Conservation (phyloP, 2,888 invertebrate genomes). For the Xylocampa areola region DNA sequence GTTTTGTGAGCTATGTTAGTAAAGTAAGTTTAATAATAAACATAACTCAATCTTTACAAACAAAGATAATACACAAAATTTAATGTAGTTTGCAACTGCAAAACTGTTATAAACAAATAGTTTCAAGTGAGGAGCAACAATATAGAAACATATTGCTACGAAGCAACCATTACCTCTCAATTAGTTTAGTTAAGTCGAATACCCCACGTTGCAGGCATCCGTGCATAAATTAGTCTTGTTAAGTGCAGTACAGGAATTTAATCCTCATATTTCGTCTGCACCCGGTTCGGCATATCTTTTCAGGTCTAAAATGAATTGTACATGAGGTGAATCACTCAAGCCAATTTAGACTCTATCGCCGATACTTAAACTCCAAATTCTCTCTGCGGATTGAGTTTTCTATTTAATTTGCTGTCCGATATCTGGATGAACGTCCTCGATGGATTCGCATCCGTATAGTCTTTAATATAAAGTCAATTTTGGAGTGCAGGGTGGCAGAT, state of each 20-base stretch:
- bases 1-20: no score
- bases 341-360: slow-evolving; percentile 67
- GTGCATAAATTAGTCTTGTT: slow-evolving; percentile 89
- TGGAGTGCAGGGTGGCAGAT: slow-evolving; percentile 13
- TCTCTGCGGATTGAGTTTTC: slow-evolving; percentile 46
- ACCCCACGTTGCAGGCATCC: slow-evolving; percentile 73
- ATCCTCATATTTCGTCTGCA: slow-evolving; percentile 89
- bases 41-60: no score
- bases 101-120: slow-evolving; percentile 19
- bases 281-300: slow-evolving; percentile 86
- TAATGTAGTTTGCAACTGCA: slow-evolving; percentile 1
- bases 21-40: no score
- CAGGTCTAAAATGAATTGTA: slow-evolving; percentile 80
- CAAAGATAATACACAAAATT: not conserved
- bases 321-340: slow-evolving; percentile 61
- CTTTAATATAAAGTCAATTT: slow-evolving; percentile 34
- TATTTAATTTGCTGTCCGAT: slow-evolving; percentile 38
- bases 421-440: slow-evolving; percentile 16
- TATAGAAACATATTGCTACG: slow-evolving; percentile 70
- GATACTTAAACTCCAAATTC: slow-evolving; percentile 65
- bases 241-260: slow-evolving; percentile 89
- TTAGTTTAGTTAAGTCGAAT: slow-evolving; percentile 84
- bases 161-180: slow-evolving; percentile 85
- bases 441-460: slow-evolving; percentile 12
- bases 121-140: slow-evolving; percentile 38